Conservation (phyloP, 2,797 vertebrate genomes). For the Eospalax fontanierii region DNA sequence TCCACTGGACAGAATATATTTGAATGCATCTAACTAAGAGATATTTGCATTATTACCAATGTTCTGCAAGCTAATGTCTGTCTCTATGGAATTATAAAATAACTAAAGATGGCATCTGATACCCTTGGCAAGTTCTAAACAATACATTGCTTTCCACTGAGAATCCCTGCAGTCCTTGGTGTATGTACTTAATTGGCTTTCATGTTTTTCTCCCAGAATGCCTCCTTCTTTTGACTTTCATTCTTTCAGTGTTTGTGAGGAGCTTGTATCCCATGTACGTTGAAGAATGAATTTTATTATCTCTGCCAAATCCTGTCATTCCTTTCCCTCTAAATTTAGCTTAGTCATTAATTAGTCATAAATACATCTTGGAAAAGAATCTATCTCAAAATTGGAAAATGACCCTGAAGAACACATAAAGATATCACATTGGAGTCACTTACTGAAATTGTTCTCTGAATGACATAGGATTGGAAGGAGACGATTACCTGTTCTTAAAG, state of each 20-base stretch:
- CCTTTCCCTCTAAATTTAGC: neutral
- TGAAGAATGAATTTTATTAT: constrained; percentile 37
- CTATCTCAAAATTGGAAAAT: constrained; percentile 2
- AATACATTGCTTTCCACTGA: neutral
- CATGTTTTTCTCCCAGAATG: neutral
- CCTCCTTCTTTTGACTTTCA: constrained; percentile 23
- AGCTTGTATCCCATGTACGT: neutral
- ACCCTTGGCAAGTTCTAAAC: neutral
- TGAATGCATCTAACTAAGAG: constrained; percentile 26
- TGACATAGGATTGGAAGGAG: neutral
- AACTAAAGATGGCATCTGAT: constrained; percentile 14
- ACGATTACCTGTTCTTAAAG: neutral
- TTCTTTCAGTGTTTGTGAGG: neutral
- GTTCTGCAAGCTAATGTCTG: constrained; percentile 3
- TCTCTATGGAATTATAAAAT: constrained; percentile 23
- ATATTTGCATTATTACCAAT: neutral
- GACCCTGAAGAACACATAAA: neutral
- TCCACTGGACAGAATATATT: constrained; percentile 17
- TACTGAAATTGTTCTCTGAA: neutral
- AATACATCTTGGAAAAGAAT: neutral
- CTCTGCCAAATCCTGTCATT: neutral
- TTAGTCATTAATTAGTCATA: neutral
- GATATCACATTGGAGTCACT: neutral
- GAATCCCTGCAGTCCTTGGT: neutral
- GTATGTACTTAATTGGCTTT: neutral